These are phyloP conservation scores for Nesometra sesokonis DNA, from an alignment of 35 echinoderm and acorn worm genomes.

Conservation along the genomic window DNA sequence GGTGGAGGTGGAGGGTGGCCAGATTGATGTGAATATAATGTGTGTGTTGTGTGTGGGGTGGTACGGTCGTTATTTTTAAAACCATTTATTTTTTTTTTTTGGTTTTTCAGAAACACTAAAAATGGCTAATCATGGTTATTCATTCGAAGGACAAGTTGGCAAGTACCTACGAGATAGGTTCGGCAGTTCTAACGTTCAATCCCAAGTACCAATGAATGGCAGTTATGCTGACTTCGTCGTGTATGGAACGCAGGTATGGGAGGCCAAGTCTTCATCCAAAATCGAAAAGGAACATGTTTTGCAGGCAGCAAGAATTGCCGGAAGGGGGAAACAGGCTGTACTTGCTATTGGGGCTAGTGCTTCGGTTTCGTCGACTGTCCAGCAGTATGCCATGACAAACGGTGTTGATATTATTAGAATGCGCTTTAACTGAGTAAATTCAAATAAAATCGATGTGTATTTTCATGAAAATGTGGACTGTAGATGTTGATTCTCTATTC, in stretches of 20 bases:
- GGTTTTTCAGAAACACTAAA: background rate
- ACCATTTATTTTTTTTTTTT: too few species aligned
- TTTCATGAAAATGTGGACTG: too few species aligned
- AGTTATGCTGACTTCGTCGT: background rate
- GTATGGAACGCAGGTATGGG: background rate
- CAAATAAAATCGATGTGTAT: too few species aligned
- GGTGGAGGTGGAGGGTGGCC: too few species aligned
- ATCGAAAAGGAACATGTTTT: background rate
- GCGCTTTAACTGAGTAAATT: background rate
- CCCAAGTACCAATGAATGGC: background rate
- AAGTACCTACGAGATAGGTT: background rate
- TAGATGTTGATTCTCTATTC: too few species aligned
- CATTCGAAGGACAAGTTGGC: background rate
- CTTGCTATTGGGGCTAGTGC: background rate
- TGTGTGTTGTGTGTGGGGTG: too few species aligned
- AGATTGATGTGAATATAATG: too few species aligned
- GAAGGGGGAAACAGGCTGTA: background rate
- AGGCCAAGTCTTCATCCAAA: background rate
- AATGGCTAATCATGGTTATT: background rate
- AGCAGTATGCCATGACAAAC: background rate
- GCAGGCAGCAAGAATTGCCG: background rate
- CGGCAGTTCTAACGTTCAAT: background rate
- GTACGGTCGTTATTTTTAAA: too few species aligned
- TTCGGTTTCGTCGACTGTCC: background rate
- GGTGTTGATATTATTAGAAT: background rate